Conservation (phyloP, 2,888 invertebrate genomes). For the Fragum whitleyi region DNA sequence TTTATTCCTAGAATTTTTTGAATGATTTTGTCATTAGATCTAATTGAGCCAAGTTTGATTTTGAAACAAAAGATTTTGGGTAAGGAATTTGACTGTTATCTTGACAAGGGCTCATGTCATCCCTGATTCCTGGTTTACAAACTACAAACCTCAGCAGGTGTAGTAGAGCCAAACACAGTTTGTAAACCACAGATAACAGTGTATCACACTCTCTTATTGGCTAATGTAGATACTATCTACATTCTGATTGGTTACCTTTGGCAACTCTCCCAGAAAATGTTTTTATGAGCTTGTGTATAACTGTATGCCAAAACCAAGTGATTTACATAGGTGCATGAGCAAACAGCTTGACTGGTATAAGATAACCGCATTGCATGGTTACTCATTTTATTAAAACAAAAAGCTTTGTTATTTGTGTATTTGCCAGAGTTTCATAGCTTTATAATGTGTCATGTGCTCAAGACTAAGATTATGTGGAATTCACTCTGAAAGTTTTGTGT, state of each 20-base stretch:
- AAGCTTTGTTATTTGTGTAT: not conserved
- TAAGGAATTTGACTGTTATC: not conserved
- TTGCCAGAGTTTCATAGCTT: conserved; percentile 16
- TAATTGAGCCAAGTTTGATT: too few relatives aligned
- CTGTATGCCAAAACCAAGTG: conserved; percentile 3
- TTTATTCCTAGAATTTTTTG: too few relatives aligned
- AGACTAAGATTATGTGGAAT: not conserved
- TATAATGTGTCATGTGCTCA: conserved; percentile 12
- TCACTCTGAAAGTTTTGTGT: too few relatives aligned
- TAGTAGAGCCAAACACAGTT: conserved; percentile 6
- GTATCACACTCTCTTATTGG: conserved; percentile 9
- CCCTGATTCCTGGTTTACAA: not conserved
- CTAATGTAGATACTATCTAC: conserved; percentile 11
- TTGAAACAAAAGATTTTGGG: too few relatives aligned
- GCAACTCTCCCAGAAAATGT: conserved; percentile 4
- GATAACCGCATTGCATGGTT: not conserved
- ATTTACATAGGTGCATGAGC: conserved; percentile 28
- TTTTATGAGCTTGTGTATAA: conserved; percentile 15
- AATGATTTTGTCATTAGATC: too few relatives aligned
- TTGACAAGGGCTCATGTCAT: conserved; percentile 10
- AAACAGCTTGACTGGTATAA: not conserved
- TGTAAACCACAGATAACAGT: conserved; percentile 10
- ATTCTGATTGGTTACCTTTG: conserved; percentile 24
- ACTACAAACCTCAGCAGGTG: conserved; percentile 19
- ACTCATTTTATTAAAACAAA: conserved; percentile 22